Evolutionary conservation across 2,113 vertebrate genomes (phyloP).

Genomic region (Saimiri boliviensis): DNA sequence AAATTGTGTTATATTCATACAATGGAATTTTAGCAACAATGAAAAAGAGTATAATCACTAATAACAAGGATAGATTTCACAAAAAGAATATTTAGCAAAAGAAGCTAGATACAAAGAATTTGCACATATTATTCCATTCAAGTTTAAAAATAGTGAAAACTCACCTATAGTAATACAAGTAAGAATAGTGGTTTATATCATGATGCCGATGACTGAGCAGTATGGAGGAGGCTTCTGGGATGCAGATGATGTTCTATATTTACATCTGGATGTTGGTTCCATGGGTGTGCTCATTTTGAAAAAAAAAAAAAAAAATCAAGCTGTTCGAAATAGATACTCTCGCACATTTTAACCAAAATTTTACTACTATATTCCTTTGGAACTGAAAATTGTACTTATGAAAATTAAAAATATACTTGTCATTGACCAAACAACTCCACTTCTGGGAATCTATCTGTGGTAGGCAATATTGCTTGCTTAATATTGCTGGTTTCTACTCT

Average conservation of each 20-base stretch:
- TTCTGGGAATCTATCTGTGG: neutral
- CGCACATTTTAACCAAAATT: neutral
- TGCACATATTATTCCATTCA: neutral
- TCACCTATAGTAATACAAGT: neutral
- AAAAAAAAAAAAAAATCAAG: neutral
- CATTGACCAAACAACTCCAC: neutral
- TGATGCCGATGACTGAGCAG: neutral
- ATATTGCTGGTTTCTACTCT: neutral
- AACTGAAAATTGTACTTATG: neutral
- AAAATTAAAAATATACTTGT: neutral
- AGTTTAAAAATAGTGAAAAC: neutral
- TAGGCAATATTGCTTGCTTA: neutral
- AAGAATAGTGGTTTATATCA: neutral
- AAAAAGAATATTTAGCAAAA: neutral
- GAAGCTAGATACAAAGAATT: neutral
- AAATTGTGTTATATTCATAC: constrained; percentile 1
- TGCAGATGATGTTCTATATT: neutral
- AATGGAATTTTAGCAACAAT: neutral
- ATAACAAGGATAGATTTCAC: neutral
- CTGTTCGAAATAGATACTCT: neutral
- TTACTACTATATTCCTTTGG: neutral
- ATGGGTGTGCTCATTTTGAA: neutral
- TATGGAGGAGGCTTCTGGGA: neutral
- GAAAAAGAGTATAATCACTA: neutral
- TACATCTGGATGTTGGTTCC: neutral